Evolutionary conservation across 2,113 vertebrate genomes (phyloP).

Genomic region (Panurus biarmicus): DNA sequence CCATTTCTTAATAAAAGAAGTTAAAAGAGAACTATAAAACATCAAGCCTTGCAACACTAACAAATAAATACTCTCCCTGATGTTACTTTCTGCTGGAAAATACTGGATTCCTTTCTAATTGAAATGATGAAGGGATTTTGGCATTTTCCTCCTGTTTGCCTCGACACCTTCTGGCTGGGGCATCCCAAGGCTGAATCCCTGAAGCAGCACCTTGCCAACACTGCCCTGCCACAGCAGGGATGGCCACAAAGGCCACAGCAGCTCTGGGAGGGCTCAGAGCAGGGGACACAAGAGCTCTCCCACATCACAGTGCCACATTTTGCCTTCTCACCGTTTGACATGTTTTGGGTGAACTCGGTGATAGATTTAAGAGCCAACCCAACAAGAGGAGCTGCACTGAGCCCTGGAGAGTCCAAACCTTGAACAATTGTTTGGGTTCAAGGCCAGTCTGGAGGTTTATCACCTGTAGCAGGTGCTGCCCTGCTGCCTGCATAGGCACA

Average conservation of each 20-base stretch:
- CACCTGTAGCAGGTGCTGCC: background rate
- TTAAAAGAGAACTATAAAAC: conserved; percentile 14
- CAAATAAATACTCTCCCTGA: background rate
- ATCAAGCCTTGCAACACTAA: background rate
- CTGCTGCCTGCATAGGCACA: accelerated
- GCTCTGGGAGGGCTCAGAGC: background rate
- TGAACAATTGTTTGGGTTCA: background rate
- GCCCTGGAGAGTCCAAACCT: background rate
- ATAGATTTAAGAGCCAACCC: background rate
- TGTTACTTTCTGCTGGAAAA: conserved; percentile 2
- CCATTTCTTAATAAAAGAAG: background rate
- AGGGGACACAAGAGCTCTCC: background rate
- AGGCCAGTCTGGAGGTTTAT: background rate
- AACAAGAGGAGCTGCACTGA: background rate
- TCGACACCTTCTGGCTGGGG: accelerated
- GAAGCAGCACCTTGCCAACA: background rate
- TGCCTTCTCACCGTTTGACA: background rate
- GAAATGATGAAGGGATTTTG: background rate
- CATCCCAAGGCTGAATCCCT: background rate
- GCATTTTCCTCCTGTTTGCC: background rate
- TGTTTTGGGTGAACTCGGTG: background rate
- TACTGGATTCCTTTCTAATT: background rate
- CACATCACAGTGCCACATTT: background rate
- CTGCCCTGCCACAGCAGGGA: background rate
- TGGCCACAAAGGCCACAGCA: background rate